Conservation (phyloP, 1,140 invertebrate species). For the Achroia grisella region DNA sequence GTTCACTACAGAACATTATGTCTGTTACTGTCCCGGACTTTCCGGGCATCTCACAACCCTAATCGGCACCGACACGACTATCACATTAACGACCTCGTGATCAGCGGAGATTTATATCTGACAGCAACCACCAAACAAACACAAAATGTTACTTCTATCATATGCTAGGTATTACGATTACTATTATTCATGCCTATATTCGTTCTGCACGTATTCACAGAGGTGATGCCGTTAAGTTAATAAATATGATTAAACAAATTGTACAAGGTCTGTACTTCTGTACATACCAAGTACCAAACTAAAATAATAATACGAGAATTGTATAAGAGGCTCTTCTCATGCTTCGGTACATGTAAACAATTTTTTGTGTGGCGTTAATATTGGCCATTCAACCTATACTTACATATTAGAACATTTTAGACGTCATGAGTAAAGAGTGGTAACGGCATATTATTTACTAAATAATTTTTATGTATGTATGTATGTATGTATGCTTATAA, state of each 20-base stretch:
- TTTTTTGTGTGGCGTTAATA: constrained; percentile 1
- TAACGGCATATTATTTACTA: not conserved
- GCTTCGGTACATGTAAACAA: constrained; percentile 1
- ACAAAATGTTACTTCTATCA: constrained; percentile 14
- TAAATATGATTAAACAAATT: too few species aligned
- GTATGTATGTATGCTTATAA: too few species aligned
- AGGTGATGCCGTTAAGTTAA: too few species aligned
- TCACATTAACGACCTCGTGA: constrained; percentile 68
- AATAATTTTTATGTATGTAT: too few species aligned
- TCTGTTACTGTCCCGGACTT: too few species aligned
- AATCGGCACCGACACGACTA: constrained; percentile 65
- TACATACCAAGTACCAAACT: too few species aligned
- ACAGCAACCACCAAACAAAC: constrained; percentile 32
- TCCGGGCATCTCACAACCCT: too few species aligned
- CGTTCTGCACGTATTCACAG: not conserved
- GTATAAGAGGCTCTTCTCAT: not conserved
- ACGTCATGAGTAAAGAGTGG: not conserved
- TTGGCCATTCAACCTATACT: constrained; percentile 1
- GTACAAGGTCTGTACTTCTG: too few species aligned
- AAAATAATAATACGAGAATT: not conserved
- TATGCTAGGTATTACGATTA: constrained; percentile 1
- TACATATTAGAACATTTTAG: constrained; percentile 1
- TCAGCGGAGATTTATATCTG: constrained; percentile 64
- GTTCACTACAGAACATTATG: too few species aligned
- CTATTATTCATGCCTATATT: not conserved